Conservation (phyloP, 2,888 invertebrate species). For the Formica aserva region DNA sequence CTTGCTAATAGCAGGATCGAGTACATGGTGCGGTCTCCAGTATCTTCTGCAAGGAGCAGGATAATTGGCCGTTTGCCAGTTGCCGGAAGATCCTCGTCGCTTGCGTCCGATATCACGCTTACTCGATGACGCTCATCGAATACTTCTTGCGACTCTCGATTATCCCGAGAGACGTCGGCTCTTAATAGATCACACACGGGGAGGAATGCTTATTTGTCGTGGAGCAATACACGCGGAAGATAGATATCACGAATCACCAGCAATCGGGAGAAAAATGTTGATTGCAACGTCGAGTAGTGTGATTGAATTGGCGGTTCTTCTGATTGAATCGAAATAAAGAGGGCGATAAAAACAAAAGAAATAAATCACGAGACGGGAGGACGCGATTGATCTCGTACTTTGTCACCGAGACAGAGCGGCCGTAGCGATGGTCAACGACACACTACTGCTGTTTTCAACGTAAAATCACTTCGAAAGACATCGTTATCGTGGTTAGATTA, state of each 20-base stretch:
- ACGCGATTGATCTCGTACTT: conserved; percentile 33
- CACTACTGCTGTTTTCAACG: conserved; percentile 62
- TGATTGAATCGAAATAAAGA: background rate
- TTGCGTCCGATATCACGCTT: background rate
- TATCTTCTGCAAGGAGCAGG: background rate
- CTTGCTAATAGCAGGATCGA: conserved; percentile 74
- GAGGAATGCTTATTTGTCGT: background rate
- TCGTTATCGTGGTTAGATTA: conserved; percentile 74
- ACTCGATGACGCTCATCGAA: background rate
- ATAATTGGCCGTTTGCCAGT: conserved; percentile 10
- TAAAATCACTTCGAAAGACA: conserved; percentile 61
- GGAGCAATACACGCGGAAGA: background rate
- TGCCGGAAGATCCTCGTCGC: background rate
- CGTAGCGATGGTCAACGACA: conserved; percentile 71
- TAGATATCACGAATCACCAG: background rate
- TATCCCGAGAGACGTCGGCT: background rate
- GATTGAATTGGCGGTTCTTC: background rate
- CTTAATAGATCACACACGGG: background rate
- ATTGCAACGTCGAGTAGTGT: background rate
- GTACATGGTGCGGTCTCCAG: conserved; percentile 75
- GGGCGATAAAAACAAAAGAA: background rate
- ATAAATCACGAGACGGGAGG: conserved; percentile 3
- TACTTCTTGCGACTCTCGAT: background rate
- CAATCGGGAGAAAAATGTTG: background rate
- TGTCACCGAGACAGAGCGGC: conserved; percentile 61